Evolutionary conservation across 2,113 vertebrate species (phyloP).

Genomic region (Lates calcarifer): DNA sequence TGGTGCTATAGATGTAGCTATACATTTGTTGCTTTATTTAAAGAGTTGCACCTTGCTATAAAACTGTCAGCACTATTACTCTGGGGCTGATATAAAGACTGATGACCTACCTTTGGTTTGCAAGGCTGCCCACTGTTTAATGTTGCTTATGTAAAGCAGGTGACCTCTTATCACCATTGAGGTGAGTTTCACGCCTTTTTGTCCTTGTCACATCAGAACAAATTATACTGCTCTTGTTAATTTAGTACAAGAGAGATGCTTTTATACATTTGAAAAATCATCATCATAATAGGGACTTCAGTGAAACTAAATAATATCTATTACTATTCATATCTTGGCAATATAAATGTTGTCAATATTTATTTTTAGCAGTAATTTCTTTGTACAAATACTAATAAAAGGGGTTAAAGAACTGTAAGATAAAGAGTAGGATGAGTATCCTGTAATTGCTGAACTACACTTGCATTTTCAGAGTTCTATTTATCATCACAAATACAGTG

Average conservation of each 20-base stretch:
- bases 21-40: slow-evolving; percentile 66
- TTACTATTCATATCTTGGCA: background rate
- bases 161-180: slow-evolving; percentile 37
- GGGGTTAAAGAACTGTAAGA: background rate
- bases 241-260: background rate
- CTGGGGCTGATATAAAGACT: slow-evolving; percentile 64
- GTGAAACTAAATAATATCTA: background rate
- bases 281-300: background rate
- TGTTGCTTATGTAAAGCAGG: slow-evolving; percentile 31
- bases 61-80: slow-evolving; percentile 81
- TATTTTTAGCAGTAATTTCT: too few relatives aligned
- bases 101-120: slow-evolving; percentile 62
- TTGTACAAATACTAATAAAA: background rate
- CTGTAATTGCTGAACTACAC: background rate
- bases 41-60: slow-evolving; percentile 73
- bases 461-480: background rate
- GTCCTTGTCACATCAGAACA: slow-evolving; percentile 12
- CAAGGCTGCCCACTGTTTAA: slow-evolving; percentile 44
- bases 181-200: slow-evolving; percentile 21
- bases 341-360: too few relatives aligned
- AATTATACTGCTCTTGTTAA: background rate
- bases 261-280: background rate
- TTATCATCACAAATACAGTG: background rate
- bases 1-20: slow-evolving; percentile 53
- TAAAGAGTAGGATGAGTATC: background rate